Percentiles rank a stretch among this genome's conserved stretches.
Conservation (phyloP, 2,113 vertebrate species). For the Upupa epops region DNA sequence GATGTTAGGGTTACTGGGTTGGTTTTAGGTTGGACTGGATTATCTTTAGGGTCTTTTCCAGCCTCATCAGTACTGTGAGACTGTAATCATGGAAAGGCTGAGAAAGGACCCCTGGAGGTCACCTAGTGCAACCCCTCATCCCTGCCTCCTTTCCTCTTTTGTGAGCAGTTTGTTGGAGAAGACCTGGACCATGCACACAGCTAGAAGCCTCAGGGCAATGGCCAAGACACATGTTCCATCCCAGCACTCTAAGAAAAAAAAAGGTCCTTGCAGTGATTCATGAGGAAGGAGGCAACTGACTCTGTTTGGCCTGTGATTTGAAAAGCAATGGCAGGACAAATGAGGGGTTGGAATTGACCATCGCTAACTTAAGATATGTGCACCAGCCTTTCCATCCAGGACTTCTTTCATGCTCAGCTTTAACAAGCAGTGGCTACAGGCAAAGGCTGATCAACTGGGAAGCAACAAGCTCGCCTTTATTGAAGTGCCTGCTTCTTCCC, state of each 20-base stretch:
- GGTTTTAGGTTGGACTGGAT: no score
- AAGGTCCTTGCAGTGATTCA: background rate
- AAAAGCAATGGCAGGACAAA: background rate
- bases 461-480: background rate
- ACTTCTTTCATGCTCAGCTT: background rate
- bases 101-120: background rate
- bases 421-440: background rate
- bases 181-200: background rate
- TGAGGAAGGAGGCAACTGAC: background rate
- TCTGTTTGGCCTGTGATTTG: background rate
- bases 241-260: background rate
- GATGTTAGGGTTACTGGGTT: no score
- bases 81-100: no score
- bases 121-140: background rate
- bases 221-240: background rate
- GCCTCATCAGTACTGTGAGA: no score
- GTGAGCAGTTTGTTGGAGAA: background rate
- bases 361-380: background rate
- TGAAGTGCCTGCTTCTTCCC: background rate
- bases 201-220: background rate
- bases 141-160: background rate
- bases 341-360: background rate
- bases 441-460: background rate
- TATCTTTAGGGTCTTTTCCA: no score
- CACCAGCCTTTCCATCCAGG: accelerated